Evolutionary conservation across 92 coral and sea anemone species (phyloP), one percentile per base, ranked within the genome.

Genomic region (Meandrina meandrites): DNA sequence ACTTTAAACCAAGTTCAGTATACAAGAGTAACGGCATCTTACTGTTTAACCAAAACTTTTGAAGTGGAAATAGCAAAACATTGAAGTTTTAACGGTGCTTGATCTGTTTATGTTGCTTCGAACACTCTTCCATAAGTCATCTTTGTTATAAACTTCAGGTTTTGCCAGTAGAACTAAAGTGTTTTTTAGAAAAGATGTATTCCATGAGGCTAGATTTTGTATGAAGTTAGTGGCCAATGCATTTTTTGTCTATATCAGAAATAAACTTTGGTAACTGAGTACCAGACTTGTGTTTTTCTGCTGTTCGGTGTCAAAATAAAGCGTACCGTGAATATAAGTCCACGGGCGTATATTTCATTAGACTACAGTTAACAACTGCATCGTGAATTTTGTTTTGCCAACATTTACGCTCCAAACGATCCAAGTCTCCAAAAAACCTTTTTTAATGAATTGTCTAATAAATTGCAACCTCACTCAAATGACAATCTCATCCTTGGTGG

Each of bases 181-280:
- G 15, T 27, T 54, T 40, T 54, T 53, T 83, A 32, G 35, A 51
- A 51, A 56, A 53, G 78, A 31, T 83, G 75, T 81, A 81, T 70
- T 70, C 67, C 17, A 45, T 62, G 58, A 80, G 70, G 53, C 32
- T 60, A 80, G 56, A 80, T 80, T 80, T 80, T 80, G 84, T 60
- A 80, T 64, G 57, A 48, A 62, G 47, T 48, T 30, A n/a, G 84
- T 64, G 9, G 74, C 51, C 78, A 47, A 12, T 51, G 15, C 24
- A 32, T 51, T 71, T 72, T 71, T 24, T 54, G 58, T 66, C 71
- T 58, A 42, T 74, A 72, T 31, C 54, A 22, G 73, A 10, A 83
- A 83, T 83, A 83, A 83, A 83, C 79, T 51, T 69, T 48, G 42
- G 62, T 27, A 81, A 66, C 30, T 79, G 71, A 34, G 21, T 8